Evolutionary conservation across 92 coral and sea anemone genomes (phyloP).

Genomic region (Siderastrea radians): DNA sequence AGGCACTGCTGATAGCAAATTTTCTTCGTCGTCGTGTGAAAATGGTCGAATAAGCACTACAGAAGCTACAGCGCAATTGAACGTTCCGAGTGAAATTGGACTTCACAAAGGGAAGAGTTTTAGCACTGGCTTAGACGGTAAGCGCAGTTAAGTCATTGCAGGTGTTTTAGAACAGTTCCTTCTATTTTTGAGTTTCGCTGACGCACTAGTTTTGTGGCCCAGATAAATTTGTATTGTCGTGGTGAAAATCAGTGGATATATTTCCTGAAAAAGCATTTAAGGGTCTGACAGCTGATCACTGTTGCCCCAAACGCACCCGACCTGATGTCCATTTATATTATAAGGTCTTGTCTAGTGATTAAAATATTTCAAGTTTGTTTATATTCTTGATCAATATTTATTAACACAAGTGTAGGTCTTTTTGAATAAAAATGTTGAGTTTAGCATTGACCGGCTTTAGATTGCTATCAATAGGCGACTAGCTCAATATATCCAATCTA

Average conservation of each 20-base stretch:
- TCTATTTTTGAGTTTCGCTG: background rate
- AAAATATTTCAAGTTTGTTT: conserved; percentile 42
- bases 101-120: conserved; percentile 25
- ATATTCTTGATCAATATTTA: conserved; percentile 12
- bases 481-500: too few relatives aligned
- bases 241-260: background rate
- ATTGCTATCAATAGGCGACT: too few relatives aligned
- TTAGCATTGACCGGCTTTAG: background rate
- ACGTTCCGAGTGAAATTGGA: background rate
- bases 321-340: background rate
- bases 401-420: background rate
- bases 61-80: background rate
- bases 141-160: conserved; percentile 11
- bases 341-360: conserved; percentile 33
- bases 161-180: background rate
- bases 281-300: background rate
- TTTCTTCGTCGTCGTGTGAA: conserved; percentile 33
- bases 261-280: background rate
- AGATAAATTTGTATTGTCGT: background rate
- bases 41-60: conserved; percentile 15
- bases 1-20: conserved; percentile 61
- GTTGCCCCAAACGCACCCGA: background rate
- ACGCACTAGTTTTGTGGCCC: background rate
- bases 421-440: background rate
- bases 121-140: conserved; percentile 44